phyloP scores from a whole-genome alignment of 2,797 vertebrate genomes.

The Cetoscarus ocellatus region DNA sequence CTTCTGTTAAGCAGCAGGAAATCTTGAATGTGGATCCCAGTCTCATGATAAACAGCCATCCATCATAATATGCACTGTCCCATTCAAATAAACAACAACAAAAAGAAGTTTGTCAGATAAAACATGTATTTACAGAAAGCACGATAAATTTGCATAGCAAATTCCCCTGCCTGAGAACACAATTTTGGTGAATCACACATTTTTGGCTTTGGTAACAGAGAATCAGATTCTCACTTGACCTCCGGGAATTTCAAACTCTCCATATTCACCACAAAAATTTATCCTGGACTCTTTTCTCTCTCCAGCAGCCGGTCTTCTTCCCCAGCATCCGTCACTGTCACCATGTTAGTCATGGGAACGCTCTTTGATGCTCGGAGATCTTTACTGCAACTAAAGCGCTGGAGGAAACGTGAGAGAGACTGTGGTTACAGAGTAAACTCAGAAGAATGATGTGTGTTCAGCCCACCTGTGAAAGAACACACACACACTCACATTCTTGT shows the following conservation, averaged over 20 bases:
- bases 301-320: conserved; percentile 25
- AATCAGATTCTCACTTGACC: conserved; percentile 5
- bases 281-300: conserved; percentile 8
- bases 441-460: conserved; percentile 51
- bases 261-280: conserved; percentile 45
- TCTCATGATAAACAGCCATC: too few species aligned
- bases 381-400: conserved; percentile 33
- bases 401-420: conserved; percentile 42
- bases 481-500: conserved; percentile 1
- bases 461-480: conserved; percentile 50
- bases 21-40: too few species aligned
- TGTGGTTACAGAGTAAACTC: conserved; percentile 53
- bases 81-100: too few species aligned
- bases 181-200: conserved; percentile 29
- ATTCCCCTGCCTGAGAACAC: not conserved
- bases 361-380: conserved; percentile 44
- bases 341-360: conserved; percentile 45
- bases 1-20: too few species aligned
- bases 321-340: conserved; percentile 39
- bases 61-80: too few species aligned
- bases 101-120: not conserved
- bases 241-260: conserved; percentile 33
- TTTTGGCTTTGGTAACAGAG: conserved; percentile 7
- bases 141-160: not conserved
- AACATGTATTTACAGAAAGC: not conserved